Percentiles rank a stretch among this genome's conserved stretches.
phyloP scores from a whole-genome alignment of 1,140 invertebrate genomes.

The Caenorhabditis remanei region DNA sequence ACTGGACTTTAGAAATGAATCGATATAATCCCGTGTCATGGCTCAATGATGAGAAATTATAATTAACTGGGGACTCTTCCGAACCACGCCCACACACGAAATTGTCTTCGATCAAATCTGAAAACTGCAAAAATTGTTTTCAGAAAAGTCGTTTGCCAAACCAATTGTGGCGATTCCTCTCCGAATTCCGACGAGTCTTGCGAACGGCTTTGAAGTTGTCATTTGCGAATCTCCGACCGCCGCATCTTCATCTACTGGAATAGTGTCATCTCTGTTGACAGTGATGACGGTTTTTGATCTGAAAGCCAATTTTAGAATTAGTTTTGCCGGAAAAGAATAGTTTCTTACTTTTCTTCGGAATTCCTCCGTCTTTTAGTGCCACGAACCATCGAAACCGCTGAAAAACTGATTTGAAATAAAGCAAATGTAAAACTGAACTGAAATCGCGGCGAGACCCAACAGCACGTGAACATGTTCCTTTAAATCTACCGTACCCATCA shows the following conservation, averaged over 20 bases:
- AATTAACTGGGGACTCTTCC: neutral
- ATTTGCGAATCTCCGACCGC: neutral
- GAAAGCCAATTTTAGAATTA: neutral
- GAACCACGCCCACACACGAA: conserved; percentile 29
- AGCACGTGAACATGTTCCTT: no score
- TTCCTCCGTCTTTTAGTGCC: conserved; percentile 31
- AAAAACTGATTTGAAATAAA: neutral
- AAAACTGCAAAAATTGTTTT: neutral
- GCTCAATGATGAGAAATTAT: neutral
- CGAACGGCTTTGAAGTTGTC: neutral
- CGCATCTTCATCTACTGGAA: neutral
- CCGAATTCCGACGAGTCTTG: neutral
- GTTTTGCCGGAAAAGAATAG: neutral
- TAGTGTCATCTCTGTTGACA: neutral
- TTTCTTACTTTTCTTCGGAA: neutral
- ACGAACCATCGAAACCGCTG: neutral
- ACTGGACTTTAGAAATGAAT: conserved; percentile 41
- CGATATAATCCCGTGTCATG: neutral
- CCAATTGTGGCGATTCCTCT: neutral
- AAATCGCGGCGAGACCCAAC: neutral
- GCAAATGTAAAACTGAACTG: neutral
- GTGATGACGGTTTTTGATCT: neutral
- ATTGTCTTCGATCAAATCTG: neutral
- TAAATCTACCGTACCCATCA: no score
- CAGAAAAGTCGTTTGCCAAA: neutral